These are phyloP conservation scores for Echinops telfairi DNA, from an alignment of 2,113 vertebrate species.

Conservation along the genomic window DNA sequence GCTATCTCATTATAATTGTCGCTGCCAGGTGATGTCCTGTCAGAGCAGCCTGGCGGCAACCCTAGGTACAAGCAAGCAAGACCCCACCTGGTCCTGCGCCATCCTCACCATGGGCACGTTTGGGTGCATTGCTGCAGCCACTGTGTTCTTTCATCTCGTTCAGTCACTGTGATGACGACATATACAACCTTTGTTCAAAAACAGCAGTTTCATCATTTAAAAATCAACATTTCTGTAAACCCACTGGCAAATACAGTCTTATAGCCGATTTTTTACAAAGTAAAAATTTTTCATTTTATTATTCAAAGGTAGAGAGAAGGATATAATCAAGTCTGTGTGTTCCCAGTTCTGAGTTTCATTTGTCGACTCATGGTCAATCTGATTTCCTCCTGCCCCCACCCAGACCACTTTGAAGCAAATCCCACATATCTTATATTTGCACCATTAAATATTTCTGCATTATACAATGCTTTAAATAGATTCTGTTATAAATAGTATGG, in stretches of 20 bases:
- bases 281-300: background rate
- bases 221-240: background rate
- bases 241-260: background rate
- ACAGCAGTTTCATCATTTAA: background rate
- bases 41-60: no score
- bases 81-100: no score
- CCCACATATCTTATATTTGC: conserved; percentile 27
- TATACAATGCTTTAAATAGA: conserved; percentile 54
- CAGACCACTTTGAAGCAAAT: conserved; percentile 55
- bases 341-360: background rate
- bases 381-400: background rate
- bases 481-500: conserved; percentile 41
- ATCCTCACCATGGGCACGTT: no score
- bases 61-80: no score
- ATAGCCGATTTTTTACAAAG: background rate
- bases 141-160: no score
- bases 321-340: background rate
- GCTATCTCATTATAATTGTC: background rate
- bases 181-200: background rate
- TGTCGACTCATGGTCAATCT: background rate
- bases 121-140: no score
- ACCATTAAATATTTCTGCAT: conserved; percentile 31
- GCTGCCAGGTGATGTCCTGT: no score
- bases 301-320: background rate
- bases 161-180: background rate